Conservation (phyloP, 2,113 vertebrate genomes). For the Cepphus grylle region DNA sequence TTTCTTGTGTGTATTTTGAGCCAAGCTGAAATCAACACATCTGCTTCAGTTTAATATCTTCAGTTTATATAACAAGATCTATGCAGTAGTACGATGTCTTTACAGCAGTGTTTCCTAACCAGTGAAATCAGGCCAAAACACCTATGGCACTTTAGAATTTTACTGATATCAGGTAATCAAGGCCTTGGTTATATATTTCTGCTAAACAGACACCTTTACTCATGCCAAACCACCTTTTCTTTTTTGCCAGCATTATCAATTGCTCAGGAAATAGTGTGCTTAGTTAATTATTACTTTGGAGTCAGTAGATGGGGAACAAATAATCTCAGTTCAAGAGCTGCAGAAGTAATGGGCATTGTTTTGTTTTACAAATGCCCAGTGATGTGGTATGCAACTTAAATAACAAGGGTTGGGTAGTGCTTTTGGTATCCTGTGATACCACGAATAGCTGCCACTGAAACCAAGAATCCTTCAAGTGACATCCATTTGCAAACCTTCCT, state of each 20-base stretch:
- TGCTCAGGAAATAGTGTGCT: background rate
- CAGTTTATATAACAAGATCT: slow-evolving; percentile 11
- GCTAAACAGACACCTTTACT: background rate
- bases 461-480: slow-evolving; percentile 23
- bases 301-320: background rate
- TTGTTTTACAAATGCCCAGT: background rate
- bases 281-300: slow-evolving; percentile 31
- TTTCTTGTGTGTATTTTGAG: slow-evolving; percentile 57
- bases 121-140: slow-evolving; percentile 28
- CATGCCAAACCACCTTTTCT: background rate
- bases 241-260: background rate
- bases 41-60: slow-evolving; percentile 62
- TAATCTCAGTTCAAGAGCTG: background rate
- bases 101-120: background rate
- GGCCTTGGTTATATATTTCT: background rate
- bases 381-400: background rate
- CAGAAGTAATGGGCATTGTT: slow-evolving; percentile 13
- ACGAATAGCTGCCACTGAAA: background rate
- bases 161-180: background rate
- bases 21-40: slow-evolving; percentile 66
- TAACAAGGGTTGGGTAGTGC: background rate
- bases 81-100: slow-evolving; percentile 25
- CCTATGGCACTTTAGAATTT: background rate
- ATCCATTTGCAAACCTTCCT: slow-evolving; percentile 26
- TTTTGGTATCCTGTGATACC: background rate